These are phyloP conservation scores for Heliconius nattereri DNA, from an alignment of 1,140 invertebrate genomes.

Conservation along the genomic window DNA sequence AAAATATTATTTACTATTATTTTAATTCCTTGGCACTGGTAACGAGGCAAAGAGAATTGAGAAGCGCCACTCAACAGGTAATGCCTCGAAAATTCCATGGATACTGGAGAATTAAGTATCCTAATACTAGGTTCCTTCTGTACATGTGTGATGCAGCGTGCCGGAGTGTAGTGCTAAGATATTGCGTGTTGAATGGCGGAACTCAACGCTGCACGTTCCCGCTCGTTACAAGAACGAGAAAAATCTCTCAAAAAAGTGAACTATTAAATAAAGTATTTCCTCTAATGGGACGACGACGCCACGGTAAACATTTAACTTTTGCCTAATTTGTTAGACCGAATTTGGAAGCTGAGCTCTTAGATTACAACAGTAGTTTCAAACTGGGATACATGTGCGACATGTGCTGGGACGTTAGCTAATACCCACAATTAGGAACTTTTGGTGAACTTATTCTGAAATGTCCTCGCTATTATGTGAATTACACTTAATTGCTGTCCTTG, in stretches of 20 bases:
- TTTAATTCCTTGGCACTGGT: neutral
- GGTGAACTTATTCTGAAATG: conserved; percentile 17
- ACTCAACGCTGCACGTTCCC: too few relatives aligned
- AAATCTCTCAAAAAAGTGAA: too few relatives aligned
- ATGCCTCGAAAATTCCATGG: too few relatives aligned
- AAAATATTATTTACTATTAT: neutral
- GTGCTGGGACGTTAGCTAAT: conserved; percentile 39
- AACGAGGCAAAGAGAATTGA: neutral
- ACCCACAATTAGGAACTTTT: conserved; percentile 46
- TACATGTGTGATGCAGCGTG: too few relatives aligned
- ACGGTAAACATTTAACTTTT: neutral
- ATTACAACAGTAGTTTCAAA: conserved; percentile 21
- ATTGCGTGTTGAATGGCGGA: too few relatives aligned
- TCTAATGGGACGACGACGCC: too few relatives aligned
- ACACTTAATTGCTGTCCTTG: conserved; percentile 20
- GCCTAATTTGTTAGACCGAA: neutral
- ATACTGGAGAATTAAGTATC: too few relatives aligned
- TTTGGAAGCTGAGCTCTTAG: conserved; percentile 15
- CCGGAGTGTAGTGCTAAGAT: too few relatives aligned
- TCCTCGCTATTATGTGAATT: conserved; percentile 20
- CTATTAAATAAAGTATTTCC: too few relatives aligned
- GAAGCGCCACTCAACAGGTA: too few relatives aligned
- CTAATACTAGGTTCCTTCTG: too few relatives aligned
- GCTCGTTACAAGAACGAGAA: too few relatives aligned
- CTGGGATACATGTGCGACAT: conserved; percentile 39